Conservation (phyloP, 1,140 invertebrate genomes). For the Gryllus bimaculatus region DNA sequence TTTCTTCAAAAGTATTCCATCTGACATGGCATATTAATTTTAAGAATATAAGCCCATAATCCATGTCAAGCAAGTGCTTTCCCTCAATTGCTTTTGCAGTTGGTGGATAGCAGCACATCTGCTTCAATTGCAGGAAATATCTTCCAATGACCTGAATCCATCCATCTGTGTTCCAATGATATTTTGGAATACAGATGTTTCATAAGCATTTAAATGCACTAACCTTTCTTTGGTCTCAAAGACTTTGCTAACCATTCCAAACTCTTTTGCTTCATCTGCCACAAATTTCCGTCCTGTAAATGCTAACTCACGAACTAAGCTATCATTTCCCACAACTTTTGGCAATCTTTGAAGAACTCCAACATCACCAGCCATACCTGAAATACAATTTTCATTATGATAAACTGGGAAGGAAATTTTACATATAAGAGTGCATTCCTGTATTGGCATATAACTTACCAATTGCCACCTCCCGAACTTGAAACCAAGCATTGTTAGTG, state of each 20-base stretch:
- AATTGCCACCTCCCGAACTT: constrained; percentile 71
- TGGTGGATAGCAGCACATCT: too few species aligned
- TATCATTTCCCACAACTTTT: constrained; percentile 83
- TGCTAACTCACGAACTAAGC: constrained; percentile 75
- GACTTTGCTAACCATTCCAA: constrained; percentile 67
- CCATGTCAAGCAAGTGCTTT: too few species aligned
- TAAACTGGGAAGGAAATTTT: too few species aligned
- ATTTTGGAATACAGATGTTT: too few species aligned
- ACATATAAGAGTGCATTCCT: too few species aligned
- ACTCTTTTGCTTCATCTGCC: constrained; percentile 65
- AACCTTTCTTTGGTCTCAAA: constrained; percentile 61
- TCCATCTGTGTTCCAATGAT: too few species aligned
- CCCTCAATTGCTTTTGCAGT: too few species aligned
- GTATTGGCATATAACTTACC: constrained; percentile 28
- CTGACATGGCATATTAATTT: too few species aligned
- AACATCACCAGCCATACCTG: constrained; percentile 83
- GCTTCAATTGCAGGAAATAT: too few species aligned
- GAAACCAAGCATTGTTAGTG: constrained; percentile 83
- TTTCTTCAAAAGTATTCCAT: too few species aligned
- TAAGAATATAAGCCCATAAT: too few species aligned
- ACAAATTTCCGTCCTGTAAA: constrained; percentile 76
- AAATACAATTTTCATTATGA: neutral
- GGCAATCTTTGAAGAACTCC: constrained; percentile 88
- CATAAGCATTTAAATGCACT: constrained; percentile 22
- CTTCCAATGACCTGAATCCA: too few species aligned